Conservation (phyloP, 2,113 vertebrate genomes). For the Gyps fulvus region DNA sequence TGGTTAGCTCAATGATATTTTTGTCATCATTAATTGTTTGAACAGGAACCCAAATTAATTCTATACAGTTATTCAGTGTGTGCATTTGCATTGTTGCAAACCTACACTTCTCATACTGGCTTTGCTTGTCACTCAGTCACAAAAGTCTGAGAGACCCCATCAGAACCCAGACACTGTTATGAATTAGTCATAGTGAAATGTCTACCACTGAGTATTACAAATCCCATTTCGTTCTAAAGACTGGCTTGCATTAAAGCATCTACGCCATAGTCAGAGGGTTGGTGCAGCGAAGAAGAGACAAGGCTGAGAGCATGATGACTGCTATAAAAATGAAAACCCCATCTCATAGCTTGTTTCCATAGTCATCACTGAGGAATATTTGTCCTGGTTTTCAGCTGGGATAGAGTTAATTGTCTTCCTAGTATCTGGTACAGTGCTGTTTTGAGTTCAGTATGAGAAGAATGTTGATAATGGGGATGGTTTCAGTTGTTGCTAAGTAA, state of each 20-base stretch:
- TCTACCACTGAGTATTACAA: background rate
- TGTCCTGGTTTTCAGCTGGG: too few relatives aligned
- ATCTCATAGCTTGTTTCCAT: background rate
- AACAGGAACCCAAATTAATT: background rate
- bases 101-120: background rate
- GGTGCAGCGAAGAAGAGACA: background rate
- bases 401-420: too few relatives aligned
- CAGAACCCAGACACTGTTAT: background rate
- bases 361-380: background rate
- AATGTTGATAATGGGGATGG: too few relatives aligned
- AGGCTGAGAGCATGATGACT: background rate
- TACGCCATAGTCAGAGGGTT: background rate
- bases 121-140: background rate
- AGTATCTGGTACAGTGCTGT: too few relatives aligned
- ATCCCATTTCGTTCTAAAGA: background rate
- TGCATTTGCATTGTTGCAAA: background rate
- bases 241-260: background rate
- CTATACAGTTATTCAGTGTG: background rate
- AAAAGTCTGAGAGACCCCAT: background rate
- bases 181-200: background rate
- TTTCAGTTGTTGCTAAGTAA: too few relatives aligned
- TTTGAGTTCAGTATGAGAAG: too few relatives aligned
- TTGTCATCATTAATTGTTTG: background rate
- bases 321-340: background rate
- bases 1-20: background rate